Evolutionary conservation across 2,113 vertebrate genomes (phyloP), one percentile per base, ranked within the genome.

Genomic region (Poeciliopsis retropinna): DNA sequence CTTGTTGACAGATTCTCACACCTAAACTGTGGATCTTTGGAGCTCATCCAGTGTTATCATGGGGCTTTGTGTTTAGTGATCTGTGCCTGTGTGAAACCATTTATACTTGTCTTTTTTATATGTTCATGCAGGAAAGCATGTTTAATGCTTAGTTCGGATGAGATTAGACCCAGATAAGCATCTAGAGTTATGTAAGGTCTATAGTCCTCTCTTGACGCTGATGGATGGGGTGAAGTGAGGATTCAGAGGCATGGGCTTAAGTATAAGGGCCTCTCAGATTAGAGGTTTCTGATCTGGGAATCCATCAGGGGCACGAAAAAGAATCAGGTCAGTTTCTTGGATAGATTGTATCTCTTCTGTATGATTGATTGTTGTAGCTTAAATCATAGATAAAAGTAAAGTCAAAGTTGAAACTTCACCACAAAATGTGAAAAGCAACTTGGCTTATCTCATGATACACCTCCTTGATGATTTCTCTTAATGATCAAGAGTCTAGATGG

Each of bases 151-250:
- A 72, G 60, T 69, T 72, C 32, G 34, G 79, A 85, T 41, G 76
- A 80, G 83, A 87, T 89, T 91, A 88, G 60, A 84, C 15, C 29
- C 57, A 30, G 22, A 73, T 88, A 73, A 83, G 67, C 79, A 76
- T 87, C 63, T 29, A 1, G 75, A 85, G 82, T 70, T 60, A 68
- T 83, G 69, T 29, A 13, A 81, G 57, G 47, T 17, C 34, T 51
- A 28, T 51, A 44, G 25, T 62, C 79, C 19, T 62, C 79, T 41
- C 68, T 69, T 84, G 64, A 31, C 61, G 60, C 78, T 86, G 73
- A 88, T 76, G 73, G 78, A 91, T 75, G 67, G 81, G 62, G 64
- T 60, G 29, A 62, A 9, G 32, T 77, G 61, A 81, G 64, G 60
- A 80, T 79, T 78, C 77, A 31, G 9, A 73, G 73, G 72, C 31